phyloP scores from a whole-genome alignment of 92 coral and sea anemone species.

The Scolanthus callimorphus region DNA sequence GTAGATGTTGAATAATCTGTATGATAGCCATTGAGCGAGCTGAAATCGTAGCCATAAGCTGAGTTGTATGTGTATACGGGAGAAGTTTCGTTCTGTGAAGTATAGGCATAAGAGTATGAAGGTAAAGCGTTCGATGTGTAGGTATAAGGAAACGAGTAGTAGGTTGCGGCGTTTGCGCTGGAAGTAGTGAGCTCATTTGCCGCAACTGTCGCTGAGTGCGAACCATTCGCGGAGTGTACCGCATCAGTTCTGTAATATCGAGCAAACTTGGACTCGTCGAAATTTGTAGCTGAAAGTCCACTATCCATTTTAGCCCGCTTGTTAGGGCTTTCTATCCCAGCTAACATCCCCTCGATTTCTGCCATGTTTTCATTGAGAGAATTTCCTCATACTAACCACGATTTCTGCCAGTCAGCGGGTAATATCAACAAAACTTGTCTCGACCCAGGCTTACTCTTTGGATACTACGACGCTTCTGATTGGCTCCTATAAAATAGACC shows the following conservation, averaged over 20 bases:
- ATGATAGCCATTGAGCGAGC: slow-evolving; percentile 55
- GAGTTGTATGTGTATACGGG: slow-evolving; percentile 79
- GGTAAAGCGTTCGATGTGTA: slow-evolving; percentile 75
- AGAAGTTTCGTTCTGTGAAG: slow-evolving; percentile 63
- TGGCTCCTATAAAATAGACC: slow-evolving; percentile 48
- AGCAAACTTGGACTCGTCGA: slow-evolving; percentile 99
- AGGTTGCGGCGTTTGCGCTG: slow-evolving; percentile 56
- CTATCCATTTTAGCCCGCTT: slow-evolving; percentile 99
- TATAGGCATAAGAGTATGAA: slow-evolving; percentile 67
- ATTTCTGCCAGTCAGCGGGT: slow-evolving; percentile 80
- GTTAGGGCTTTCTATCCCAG: slow-evolving; percentile 98
- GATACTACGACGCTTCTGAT: slow-evolving; percentile 35
- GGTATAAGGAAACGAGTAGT: slow-evolving; percentile 87
- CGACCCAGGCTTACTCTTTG: slow-evolving; percentile 63
- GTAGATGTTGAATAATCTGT: slow-evolving; percentile 59
- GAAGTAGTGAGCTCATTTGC: slow-evolving; percentile 52
- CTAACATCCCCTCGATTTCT: slow-evolving; percentile 89
- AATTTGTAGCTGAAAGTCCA: slow-evolving; percentile 89
- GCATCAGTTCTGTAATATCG: slow-evolving; percentile 98
- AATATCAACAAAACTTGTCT: slow-evolving; percentile 86
- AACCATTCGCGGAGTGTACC: slow-evolving; percentile 74
- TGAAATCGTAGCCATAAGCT: slow-evolving; percentile 77
- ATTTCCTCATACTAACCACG: slow-evolving; percentile 79
- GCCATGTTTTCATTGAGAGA: slow-evolving; percentile 89
- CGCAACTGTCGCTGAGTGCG: slow-evolving; percentile 82